These are phyloP conservation scores for Pteronotus mesoamericanus DNA, from an alignment of 2,797 vertebrate species.

Conservation along the genomic window DNA sequence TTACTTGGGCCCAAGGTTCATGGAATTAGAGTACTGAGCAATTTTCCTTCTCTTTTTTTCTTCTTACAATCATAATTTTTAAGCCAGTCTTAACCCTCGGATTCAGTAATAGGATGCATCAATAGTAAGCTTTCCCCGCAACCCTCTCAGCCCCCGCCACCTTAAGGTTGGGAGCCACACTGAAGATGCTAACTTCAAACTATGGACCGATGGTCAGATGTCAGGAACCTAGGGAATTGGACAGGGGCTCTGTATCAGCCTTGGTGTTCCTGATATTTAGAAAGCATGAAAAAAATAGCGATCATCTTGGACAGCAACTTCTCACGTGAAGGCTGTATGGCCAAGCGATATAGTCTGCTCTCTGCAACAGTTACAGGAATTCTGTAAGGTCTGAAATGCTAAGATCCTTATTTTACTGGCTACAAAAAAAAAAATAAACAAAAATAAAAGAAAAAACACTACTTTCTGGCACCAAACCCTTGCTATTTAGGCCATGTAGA, in stretches of 20 bases:
- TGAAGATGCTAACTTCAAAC: slow-evolving; percentile 40
- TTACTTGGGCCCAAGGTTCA: not conserved
- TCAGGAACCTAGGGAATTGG: slow-evolving; percentile 16
- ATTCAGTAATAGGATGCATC: not conserved
- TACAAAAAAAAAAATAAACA: slow-evolving; percentile 10
- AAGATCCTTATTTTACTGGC: slow-evolving; percentile 40
- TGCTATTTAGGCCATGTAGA: not conserved
- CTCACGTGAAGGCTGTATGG: not conserved
- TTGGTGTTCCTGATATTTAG: not conserved
- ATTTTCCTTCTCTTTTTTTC: not conserved
- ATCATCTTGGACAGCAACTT: not conserved
- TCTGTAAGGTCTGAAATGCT: slow-evolving; percentile 9
- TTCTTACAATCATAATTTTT: not conserved
- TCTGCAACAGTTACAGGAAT: slow-evolving; percentile 33
- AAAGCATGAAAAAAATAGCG: slow-evolving; percentile 27
- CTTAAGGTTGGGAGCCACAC: not conserved
- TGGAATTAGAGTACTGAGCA: not conserved
- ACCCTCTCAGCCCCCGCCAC: not conserved
- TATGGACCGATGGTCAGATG: not conserved
- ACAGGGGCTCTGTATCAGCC: not conserved
- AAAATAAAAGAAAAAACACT: not conserved
- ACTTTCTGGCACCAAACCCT: not conserved
- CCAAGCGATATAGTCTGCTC: not conserved
- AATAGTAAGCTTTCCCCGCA: not conserved
- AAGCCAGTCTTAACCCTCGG: not conserved